Evolutionary conservation across 1,140 invertebrate species (phyloP).

Genomic region (Pachyrhynchus sulphureomaculatus): DNA sequence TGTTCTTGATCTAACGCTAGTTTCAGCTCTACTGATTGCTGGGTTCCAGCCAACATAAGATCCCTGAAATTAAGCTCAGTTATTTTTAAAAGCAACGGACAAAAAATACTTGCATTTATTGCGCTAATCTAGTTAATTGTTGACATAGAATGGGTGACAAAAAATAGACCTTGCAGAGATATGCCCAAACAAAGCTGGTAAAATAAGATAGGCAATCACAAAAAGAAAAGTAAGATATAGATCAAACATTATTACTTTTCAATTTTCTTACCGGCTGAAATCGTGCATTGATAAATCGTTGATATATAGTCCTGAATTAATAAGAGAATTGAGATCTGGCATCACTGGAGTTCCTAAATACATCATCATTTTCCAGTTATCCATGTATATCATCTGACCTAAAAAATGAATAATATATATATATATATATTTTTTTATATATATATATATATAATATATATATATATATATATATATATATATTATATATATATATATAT

Average conservation of each 20-base stretch:
- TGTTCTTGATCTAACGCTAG: conserved; percentile 94
- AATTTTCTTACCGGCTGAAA: conserved; percentile 77
- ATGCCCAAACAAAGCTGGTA: too few species aligned
- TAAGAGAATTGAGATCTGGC: conserved; percentile 86
- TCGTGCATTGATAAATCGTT: conserved; percentile 98
- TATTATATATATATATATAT: too few species aligned
- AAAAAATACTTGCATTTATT: too few species aligned
- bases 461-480: too few species aligned
- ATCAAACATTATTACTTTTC: too few species aligned
- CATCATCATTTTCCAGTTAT: conserved; percentile 96
- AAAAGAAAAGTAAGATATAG: too few species aligned
- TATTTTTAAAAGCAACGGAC: neutral
- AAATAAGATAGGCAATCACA: too few species aligned
- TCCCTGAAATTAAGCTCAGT: conserved; percentile 63
- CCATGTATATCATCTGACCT: conserved; percentile 99
- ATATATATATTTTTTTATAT: too few species aligned
- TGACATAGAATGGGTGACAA: too few species aligned
- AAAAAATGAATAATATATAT: conserved; percentile 20
- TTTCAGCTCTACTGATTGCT: conserved; percentile 95
- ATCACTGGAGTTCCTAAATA: conserved; percentile 95
- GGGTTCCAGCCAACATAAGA: conserved; percentile 93
- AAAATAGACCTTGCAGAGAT: too few species aligned
- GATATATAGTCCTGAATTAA: conserved; percentile 89
- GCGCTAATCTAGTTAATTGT: too few species aligned
- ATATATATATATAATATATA: neutral